Evolutionary conservation across 1,140 invertebrate species (phyloP), one percentile per base, ranked within the genome.

Genomic region (Lerema accius): DNA sequence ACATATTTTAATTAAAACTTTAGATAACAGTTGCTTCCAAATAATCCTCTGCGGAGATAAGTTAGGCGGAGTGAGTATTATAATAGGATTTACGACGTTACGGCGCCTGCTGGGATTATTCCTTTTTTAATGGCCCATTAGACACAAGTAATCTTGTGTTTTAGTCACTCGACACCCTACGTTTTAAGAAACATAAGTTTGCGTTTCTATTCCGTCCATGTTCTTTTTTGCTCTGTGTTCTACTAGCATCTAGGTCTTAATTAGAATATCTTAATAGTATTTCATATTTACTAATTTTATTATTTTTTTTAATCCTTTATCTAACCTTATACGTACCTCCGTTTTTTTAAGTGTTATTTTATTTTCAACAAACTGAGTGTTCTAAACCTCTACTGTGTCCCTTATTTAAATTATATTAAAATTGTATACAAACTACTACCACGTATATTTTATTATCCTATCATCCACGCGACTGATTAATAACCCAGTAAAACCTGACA

Each of bases 11-110:
- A 56, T 56, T 56, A 56, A 56, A 56, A 32, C 40, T 35, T 28
- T 32, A 45, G 53, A 56, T 56, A 56, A 45, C 23, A 28, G 45
- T 40, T 45, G 53, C 53, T 56, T 45, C 23, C 26, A 32, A 55
- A 45, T 56, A 56, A 56, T 56, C 53, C 53, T 43, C 9, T 32
- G 11, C 10, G 32, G 23, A 32, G 63, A 60, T 65, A 66, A 55
- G 32, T 37, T 32, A 23, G 63, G n/a, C 43, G 23, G 42, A 58
- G 60, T 71, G 61, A 63, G 42, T 35, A 67, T 58, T 58, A 49
- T 75, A 78, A 78, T 78, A 73, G 75, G 75, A 75, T 78, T 69
- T 65, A 60, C 63, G 56, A 15, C 40, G 69, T 63, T 67, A 68
- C 35, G 72, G 75, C 75, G 75, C 75, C 75, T 74, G 28, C 37